These are phyloP conservation scores for Murina feae DNA, from an alignment of 2,113 vertebrate species.

Conservation along the genomic window DNA sequence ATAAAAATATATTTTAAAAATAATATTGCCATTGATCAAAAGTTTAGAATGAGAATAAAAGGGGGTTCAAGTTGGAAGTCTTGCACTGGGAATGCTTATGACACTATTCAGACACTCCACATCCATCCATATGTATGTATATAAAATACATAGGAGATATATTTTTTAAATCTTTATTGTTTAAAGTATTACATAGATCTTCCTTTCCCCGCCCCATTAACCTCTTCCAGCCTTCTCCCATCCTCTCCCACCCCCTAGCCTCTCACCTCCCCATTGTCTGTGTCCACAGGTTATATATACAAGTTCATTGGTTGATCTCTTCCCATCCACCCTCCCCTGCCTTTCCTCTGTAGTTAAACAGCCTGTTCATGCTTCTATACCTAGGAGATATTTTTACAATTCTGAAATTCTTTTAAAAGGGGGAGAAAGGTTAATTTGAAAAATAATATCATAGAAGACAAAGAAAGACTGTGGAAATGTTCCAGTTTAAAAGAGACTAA, in stretches of 20 bases:
- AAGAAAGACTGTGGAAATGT: constrained; percentile 25
- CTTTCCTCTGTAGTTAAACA: too few species aligned
- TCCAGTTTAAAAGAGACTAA: background rate
- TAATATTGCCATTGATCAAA: constrained; percentile 10
- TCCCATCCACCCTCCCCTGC: too few species aligned
- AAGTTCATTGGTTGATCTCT: too few species aligned
- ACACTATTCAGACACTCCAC: background rate
- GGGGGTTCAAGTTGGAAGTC: background rate
- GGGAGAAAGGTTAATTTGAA: background rate
- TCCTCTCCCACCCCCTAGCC: too few species aligned
- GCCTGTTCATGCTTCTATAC: background rate
- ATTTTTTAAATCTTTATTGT: too few species aligned
- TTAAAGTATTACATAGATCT: too few species aligned
- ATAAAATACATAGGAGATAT: background rate
- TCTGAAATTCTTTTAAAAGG: constrained; percentile 5
- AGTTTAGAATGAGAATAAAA: constrained; percentile 32
- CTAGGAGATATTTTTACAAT: background rate
- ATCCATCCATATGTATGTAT: background rate
- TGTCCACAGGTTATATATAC: too few species aligned
- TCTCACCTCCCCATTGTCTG: too few species aligned
- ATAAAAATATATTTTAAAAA: background rate
- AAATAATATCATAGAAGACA: constrained; percentile 17
- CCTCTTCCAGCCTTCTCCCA: too few species aligned
- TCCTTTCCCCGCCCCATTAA: too few species aligned
- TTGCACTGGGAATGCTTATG: constrained; percentile 14